A percentile compares a stretch with the other conserved stretches of the same genome.
These are phyloP conservation scores for Macquaria australasica DNA, from an alignment of 2,113 vertebrate genomes.

Conservation along the genomic window DNA sequence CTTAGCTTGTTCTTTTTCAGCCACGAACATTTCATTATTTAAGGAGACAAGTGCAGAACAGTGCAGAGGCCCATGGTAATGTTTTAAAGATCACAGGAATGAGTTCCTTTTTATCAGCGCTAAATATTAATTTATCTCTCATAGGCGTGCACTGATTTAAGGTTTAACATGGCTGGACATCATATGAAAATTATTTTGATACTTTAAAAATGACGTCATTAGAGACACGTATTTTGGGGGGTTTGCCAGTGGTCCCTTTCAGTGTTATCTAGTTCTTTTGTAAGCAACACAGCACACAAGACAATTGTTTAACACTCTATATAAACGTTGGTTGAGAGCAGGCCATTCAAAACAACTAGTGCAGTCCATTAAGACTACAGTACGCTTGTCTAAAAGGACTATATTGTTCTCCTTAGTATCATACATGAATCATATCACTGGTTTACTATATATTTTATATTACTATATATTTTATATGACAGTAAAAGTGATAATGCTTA, in stretches of 20 bases:
- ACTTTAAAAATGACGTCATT: background rate
- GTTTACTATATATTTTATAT: background rate
- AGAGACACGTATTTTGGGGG: background rate
- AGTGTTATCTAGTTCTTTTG: background rate
- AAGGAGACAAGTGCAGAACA: conserved; percentile 71
- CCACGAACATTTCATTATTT: conserved; percentile 74
- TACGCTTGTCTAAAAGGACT: background rate
- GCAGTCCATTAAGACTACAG: background rate
- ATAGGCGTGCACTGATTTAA: conserved; percentile 1
- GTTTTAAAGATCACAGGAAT: conserved; percentile 75
- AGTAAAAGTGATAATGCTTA: background rate
- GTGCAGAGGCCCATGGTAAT: conserved; percentile 62
- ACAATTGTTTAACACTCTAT: background rate
- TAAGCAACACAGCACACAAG: background rate
- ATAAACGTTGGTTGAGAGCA: background rate
- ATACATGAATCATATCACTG: background rate
- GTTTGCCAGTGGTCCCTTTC: background rate
- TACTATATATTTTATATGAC: background rate
- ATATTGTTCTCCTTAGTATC: background rate
- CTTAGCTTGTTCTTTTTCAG: conserved; percentile 74
- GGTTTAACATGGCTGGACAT: conserved; percentile 7
- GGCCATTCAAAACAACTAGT: background rate
- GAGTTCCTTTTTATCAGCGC: conserved; percentile 50
- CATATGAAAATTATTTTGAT: conserved; percentile 25
- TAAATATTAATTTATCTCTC: conserved; percentile 49